Evolutionary conservation across 2,888 invertebrate genomes (phyloP).

Genomic region (Synergus laeviventris): DNA sequence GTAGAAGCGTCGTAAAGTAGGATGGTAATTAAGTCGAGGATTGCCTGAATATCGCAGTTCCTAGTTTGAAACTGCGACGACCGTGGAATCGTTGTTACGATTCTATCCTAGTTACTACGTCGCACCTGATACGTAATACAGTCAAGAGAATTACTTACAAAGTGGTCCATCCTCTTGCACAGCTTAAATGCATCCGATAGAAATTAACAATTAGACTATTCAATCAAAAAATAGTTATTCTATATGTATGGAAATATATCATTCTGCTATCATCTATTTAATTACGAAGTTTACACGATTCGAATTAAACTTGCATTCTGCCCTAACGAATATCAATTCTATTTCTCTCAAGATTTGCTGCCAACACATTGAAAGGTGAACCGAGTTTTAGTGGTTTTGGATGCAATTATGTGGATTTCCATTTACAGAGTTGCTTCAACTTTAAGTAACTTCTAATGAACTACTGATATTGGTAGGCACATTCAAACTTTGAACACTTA

Average conservation of each 20-base stretch:
- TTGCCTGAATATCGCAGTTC: constrained; percentile 44
- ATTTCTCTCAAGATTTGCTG: background rate
- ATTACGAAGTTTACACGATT: background rate
- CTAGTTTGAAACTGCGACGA: constrained; percentile 47
- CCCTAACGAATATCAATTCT: background rate
- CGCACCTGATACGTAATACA: constrained; percentile 30
- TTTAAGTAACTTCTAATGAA: constrained; percentile 17
- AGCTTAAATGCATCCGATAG: background rate
- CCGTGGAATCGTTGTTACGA: constrained; percentile 39
- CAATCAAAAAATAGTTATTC: background rate
- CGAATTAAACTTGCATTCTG: background rate
- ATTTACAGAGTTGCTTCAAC: constrained; percentile 31
- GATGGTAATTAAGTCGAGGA: constrained; percentile 47
- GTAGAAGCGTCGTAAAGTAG: constrained; percentile 34
- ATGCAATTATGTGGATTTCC: constrained; percentile 28
- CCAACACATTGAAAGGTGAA: constrained; percentile 15
- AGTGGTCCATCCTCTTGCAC: background rate
- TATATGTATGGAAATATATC: background rate
- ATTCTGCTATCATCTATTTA: background rate
- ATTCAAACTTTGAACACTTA: constrained; percentile 30
- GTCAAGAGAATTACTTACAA: constrained; percentile 19
- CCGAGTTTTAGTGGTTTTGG: constrained; percentile 14
- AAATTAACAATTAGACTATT: background rate
- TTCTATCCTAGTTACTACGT: constrained; percentile 37
- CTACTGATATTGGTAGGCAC: constrained; percentile 26